These are phyloP conservation scores for Paramormyrops hopkinsi DNA, from an alignment of 2,797 vertebrate genomes.

Conservation along the genomic window DNA sequence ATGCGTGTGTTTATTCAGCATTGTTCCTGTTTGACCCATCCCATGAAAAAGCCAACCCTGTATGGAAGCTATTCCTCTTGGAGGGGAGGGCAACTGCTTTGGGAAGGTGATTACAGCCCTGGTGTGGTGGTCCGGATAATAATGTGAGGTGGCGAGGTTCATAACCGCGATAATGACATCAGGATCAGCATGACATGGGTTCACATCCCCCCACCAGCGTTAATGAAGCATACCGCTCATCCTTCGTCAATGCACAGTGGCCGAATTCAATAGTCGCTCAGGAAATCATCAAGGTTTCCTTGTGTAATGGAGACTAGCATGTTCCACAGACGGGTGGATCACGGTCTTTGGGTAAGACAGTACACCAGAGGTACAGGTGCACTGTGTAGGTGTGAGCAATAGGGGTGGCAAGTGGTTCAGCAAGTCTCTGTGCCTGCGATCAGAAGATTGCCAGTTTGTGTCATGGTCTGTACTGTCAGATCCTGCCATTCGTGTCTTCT, in stretches of 20 bases:
- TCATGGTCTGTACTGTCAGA: neutral
- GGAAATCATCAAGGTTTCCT: slow-evolving; percentile 33
- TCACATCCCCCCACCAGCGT: slow-evolving; percentile 20
- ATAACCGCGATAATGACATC: slow-evolving; percentile 26
- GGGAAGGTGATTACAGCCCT: neutral
- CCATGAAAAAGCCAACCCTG: neutral
- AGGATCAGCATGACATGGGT: slow-evolving; percentile 23
- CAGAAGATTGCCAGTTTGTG: neutral
- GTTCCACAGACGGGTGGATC: slow-evolving; percentile 18
- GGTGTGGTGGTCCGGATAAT: neutral
- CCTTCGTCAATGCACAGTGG: slow-evolving; percentile 6
- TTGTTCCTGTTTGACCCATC: neutral
- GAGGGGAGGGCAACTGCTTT: neutral
- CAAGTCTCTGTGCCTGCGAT: neutral
- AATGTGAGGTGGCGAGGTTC: slow-evolving; percentile 21
- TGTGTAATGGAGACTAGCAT: slow-evolving; percentile 23
- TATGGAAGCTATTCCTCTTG: neutral
- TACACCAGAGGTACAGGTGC: neutral
- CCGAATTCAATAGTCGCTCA: slow-evolving; percentile 22
- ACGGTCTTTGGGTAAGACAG: neutral
- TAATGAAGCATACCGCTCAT: slow-evolving; percentile 21
- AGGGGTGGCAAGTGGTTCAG: neutral
- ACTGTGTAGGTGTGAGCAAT: neutral
- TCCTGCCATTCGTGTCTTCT: neutral
- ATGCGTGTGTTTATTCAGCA: neutral